A percentile compares a stretch with the other conserved stretches of the same genome.
Evolutionary conservation across 1,140 invertebrate genomes (phyloP).

Genomic region (Aradophagus sp.): DNA sequence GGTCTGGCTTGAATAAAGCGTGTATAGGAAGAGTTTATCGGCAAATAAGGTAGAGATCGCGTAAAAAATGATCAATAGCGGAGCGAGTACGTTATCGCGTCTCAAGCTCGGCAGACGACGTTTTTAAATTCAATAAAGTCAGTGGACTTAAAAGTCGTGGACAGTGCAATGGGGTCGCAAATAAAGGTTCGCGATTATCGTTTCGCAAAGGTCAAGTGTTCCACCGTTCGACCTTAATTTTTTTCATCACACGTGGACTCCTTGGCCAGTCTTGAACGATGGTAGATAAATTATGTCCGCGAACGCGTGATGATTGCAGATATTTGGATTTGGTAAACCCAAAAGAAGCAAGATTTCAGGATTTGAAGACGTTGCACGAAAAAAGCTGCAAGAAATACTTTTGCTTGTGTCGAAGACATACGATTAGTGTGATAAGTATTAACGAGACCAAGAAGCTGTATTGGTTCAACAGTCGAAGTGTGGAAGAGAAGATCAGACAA

Average conservation of each 20-base stretch:
- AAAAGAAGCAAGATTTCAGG: slow-evolving; percentile 62
- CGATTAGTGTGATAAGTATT: slow-evolving; percentile 72
- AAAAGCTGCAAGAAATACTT: slow-evolving; percentile 70
- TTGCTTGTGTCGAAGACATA: slow-evolving; percentile 69
- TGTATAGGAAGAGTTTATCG: slow-evolving; percentile 37
- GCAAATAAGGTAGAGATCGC: slow-evolving; percentile 19
- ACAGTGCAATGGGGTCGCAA: slow-evolving; percentile 13
- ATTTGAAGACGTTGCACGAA: slow-evolving; percentile 67
- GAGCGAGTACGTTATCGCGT: slow-evolving; percentile 19
- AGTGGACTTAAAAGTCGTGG: slow-evolving; percentile 2
- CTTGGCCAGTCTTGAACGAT: slow-evolving; percentile 61
- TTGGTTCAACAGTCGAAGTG: slow-evolving; percentile 71
- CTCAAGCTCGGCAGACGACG: background rate
- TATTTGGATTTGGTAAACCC: slow-evolving; percentile 68
- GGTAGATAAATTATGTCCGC: slow-evolving; percentile 71
- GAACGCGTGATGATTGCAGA: slow-evolving; percentile 60
- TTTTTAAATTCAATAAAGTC: slow-evolving; percentile 21
- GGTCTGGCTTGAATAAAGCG: slow-evolving; percentile 31
- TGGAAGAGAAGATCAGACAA: slow-evolving; percentile 69
- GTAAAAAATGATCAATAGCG: slow-evolving; percentile 35
- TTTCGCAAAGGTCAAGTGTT: slow-evolving; percentile 29
- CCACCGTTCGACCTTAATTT: slow-evolving; percentile 25
- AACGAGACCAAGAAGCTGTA: slow-evolving; percentile 70
- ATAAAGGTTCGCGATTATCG: slow-evolving; percentile 23
- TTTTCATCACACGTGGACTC: slow-evolving; percentile 9